phyloP scores from a whole-genome alignment of 35 echinoderm and acorn worm genomes.

The Lytechinus pictus region DNA sequence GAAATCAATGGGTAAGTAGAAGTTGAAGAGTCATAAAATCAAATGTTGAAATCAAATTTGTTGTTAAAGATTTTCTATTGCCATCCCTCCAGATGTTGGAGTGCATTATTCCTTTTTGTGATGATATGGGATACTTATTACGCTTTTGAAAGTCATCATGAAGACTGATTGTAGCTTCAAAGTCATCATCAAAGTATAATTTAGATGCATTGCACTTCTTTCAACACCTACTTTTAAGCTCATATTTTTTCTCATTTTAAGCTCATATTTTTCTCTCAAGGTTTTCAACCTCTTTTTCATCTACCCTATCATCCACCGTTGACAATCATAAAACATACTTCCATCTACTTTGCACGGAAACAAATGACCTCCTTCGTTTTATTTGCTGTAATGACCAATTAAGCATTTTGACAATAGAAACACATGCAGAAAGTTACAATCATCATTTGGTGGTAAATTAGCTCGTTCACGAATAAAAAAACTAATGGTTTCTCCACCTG shows the following conservation, averaged over 20 bases:
- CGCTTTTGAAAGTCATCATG: neutral
- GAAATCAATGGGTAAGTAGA: neutral
- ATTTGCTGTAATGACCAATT: conserved; percentile 19
- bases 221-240: neutral
- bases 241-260: neutral
- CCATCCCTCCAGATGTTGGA: neutral
- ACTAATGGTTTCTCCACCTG: conserved; percentile 8
- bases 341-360: neutral
- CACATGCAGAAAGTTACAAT: conserved; percentile 2
- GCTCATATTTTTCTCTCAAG: neutral
- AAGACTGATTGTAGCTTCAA: neutral
- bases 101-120: neutral
- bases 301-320: neutral
- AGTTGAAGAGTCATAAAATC: neutral
- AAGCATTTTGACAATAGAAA: conserved; percentile 32
- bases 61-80: neutral
- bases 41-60: neutral
- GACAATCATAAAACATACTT: neutral
- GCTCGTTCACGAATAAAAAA: conserved; percentile 13
- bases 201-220: conserved; percentile 4
- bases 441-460: conserved; percentile 35
- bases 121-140: neutral
- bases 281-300: neutral
- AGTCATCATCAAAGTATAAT: neutral
- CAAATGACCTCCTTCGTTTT: neutral